Evolutionary conservation across 1,140 invertebrate species (phyloP).

Genomic region (Cotesia chilonis): DNA sequence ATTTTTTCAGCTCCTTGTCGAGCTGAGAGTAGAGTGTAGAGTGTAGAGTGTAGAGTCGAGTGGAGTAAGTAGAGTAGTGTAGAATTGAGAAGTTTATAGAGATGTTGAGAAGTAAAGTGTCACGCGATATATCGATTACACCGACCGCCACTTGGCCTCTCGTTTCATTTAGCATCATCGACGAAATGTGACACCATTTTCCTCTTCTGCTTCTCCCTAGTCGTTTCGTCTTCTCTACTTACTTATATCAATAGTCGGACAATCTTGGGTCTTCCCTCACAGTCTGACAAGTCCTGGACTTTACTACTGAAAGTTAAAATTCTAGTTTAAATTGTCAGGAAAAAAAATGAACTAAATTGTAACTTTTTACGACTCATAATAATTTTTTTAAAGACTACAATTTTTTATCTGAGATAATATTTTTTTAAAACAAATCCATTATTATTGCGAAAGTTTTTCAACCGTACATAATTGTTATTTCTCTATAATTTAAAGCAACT

Average conservation of each 20-base stretch:
- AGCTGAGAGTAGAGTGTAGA: too few relatives aligned
- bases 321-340: not conserved
- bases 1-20: not conserved
- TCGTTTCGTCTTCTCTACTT: not conserved
- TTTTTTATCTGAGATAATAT: too few relatives aligned
- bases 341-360: too few relatives aligned
- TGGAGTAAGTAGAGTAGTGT: too few relatives aligned
- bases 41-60: too few relatives aligned
- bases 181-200: constrained; percentile 19
- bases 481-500: too few relatives aligned
- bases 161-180: constrained; percentile 20
- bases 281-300: not conserved
- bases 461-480: too few relatives aligned
- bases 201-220: not conserved
- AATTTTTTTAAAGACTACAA: too few relatives aligned
- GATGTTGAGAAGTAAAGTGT: constrained; percentile 1
- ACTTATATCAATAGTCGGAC: not conserved
- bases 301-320: constrained; percentile 1
- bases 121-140: constrained; percentile 20
- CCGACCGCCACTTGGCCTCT: constrained; percentile 17
- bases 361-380: too few relatives aligned
- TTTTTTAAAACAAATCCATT: too few relatives aligned
- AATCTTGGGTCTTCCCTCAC: constrained; percentile 8
- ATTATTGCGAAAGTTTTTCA: too few relatives aligned
- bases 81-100: too few relatives aligned